phyloP scores from a whole-genome alignment of 2,888 invertebrate genomes.

The Ecliptopera silaceata region DNA sequence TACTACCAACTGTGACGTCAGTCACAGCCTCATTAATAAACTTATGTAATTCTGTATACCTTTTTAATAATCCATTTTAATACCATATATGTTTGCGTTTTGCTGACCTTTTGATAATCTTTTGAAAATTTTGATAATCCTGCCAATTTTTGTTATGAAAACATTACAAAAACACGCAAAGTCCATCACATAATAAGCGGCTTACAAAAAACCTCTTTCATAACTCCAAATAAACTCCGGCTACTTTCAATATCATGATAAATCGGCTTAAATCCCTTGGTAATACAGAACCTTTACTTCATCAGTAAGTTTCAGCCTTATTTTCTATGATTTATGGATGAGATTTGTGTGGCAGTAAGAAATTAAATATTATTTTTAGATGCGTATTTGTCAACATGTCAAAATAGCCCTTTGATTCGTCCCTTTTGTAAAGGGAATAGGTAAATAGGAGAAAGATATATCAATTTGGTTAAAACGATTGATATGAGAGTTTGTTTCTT shows the following conservation, averaged over 20 bases:
- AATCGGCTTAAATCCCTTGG: constrained; percentile 73
- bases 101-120: too few relatives aligned
- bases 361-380: constrained; percentile 62
- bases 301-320: constrained; percentile 34
- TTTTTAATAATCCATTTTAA: too few relatives aligned
- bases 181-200: constrained; percentile 52
- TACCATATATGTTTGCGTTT: too few relatives aligned
- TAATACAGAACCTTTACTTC: constrained; percentile 64
- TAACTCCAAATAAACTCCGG: constrained; percentile 41
- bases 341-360: constrained; percentile 20
- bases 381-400: constrained; percentile 77
- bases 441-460: constrained; percentile 43
- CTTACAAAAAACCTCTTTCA: constrained; percentile 48
- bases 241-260: constrained; percentile 65
- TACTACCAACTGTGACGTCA: too few relatives aligned
- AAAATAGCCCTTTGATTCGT: constrained; percentile 80
- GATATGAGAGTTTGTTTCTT: constrained; percentile 4
- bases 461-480: constrained; percentile 65
- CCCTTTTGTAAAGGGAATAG: constrained; percentile 43
- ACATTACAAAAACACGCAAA: neutral
- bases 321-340: neutral
- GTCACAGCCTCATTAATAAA: too few relatives aligned
- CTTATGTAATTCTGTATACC: too few relatives aligned
- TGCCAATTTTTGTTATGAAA: neutral
- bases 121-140: too few relatives aligned